A percentile compares a stretch with the other conserved stretches of the same genome.
Conservation (phyloP, 1,140 invertebrate species). For the Conus ventricosus region DNA sequence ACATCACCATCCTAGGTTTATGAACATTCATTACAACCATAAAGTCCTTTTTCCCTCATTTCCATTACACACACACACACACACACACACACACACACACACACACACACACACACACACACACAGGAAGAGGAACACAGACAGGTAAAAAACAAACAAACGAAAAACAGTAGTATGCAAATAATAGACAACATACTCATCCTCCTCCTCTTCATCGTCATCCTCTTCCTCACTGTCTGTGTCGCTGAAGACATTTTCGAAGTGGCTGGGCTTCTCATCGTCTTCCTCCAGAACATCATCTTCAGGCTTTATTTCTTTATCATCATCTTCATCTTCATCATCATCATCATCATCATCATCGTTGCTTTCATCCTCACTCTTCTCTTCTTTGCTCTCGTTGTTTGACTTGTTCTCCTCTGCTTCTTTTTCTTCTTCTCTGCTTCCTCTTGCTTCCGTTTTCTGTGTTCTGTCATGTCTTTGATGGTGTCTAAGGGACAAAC, state of each 20-base stretch:
- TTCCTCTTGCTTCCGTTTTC: slow-evolving; percentile 29
- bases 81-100: background rate
- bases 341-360: slow-evolving; percentile 24
- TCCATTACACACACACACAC: background rate
- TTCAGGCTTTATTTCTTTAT: slow-evolving; percentile 25
- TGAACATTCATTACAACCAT: too few species aligned
- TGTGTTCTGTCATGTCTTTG: slow-evolving; percentile 24
- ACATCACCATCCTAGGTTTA: too few species aligned
- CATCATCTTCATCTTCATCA: slow-evolving; percentile 28
- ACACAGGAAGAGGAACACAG: too few species aligned
- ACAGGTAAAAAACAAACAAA: background rate
- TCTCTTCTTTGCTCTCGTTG: slow-evolving; percentile 34
- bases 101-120: too few species aligned
- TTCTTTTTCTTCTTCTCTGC: slow-evolving; percentile 32
- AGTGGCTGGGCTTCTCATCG: slow-evolving; percentile 52
- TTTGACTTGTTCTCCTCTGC: slow-evolving; percentile 24
- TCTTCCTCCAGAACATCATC: slow-evolving; percentile 57
- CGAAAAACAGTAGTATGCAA: background rate
- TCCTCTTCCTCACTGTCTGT: slow-evolving; percentile 60
- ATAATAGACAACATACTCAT: background rate
- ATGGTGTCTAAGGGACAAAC: slow-evolving; percentile 1
- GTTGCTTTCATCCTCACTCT: slow-evolving; percentile 35
- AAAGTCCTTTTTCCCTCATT: too few species aligned
- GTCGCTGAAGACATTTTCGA: slow-evolving; percentile 62
- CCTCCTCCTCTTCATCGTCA: slow-evolving; percentile 51